These are phyloP conservation scores for Ormyrus pomaceus DNA, from an alignment of 2,888 invertebrate species.

Conservation along the genomic window DNA sequence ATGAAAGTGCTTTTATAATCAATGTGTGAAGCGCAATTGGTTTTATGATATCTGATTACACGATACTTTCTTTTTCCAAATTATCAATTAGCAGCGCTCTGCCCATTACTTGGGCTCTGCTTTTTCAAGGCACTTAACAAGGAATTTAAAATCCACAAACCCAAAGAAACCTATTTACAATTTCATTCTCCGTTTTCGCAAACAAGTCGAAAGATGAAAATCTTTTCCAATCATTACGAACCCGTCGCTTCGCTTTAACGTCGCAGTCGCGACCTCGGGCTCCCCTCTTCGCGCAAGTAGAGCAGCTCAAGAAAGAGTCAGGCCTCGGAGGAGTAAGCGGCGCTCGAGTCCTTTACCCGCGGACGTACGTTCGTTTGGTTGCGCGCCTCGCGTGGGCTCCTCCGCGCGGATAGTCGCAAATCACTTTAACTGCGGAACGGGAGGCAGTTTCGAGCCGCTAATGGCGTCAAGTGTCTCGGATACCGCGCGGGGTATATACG, in stretches of 20 bases:
- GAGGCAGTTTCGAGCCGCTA: constrained; percentile 74
- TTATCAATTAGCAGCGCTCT: no score
- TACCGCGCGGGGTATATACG: constrained; percentile 62
- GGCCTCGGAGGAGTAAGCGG: neutral
- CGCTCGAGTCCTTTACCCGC: no score
- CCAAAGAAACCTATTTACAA: no score
- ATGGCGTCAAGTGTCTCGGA: constrained; percentile 75
- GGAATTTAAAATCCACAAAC: no score
- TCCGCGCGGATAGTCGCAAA: constrained; percentile 70
- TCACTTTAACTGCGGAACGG: constrained; percentile 73
- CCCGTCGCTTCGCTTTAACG: no score
- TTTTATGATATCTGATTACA: neutral
- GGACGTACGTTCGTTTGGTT: neutral
- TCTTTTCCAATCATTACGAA: no score
- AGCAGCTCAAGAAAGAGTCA: constrained; percentile 47
- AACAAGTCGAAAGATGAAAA: no score
- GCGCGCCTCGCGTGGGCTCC: neutral
- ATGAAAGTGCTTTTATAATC: constrained; percentile 32
- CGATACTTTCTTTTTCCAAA: neutral
- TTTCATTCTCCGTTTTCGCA: no score
- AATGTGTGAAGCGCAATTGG: constrained; percentile 6
- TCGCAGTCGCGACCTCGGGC: no score
- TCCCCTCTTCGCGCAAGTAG: constrained; percentile 25
- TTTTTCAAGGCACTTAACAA: no score
- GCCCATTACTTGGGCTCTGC: no score